These are phyloP conservation scores for Clusia tigrina DNA, from an alignment of 2,888 invertebrate species.

Conservation along the genomic window DNA sequence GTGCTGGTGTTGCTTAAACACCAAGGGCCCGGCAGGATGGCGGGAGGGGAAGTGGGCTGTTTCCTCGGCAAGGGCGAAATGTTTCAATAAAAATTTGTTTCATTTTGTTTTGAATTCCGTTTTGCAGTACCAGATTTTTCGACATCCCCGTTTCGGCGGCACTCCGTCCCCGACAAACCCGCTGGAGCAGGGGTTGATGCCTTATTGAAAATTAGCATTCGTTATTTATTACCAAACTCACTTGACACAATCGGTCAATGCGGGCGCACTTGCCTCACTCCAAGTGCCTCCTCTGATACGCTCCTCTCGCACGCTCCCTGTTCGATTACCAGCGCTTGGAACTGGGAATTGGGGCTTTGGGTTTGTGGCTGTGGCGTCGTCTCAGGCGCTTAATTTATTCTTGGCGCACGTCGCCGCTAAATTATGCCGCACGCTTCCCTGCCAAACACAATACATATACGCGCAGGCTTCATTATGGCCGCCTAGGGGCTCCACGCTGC, in stretches of 20 bases:
- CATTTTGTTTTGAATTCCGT: not conserved
- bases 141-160: not conserved
- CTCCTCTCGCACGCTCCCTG: too few relatives aligned
- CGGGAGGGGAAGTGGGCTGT: not conserved
- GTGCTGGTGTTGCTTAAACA: not conserved
- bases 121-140: not conserved
- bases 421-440: slow-evolving; percentile 26
- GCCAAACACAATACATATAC: not conserved
- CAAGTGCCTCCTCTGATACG: not conserved
- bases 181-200: not conserved
- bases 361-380: not conserved
- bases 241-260: slow-evolving; percentile 5
- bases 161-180: not conserved
- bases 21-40: too few relatives aligned
- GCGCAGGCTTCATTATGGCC: slow-evolving; percentile 33
- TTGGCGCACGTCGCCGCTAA: slow-evolving; percentile 17
- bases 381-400: slow-evolving; percentile 31
- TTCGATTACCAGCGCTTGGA: not conserved
- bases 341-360: too few relatives aligned
- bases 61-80: not conserved
- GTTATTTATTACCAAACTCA: slow-evolving; percentile 44
- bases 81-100: slow-evolving; percentile 1
- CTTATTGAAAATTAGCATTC: slow-evolving; percentile 49
- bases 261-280: not conserved
- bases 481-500: slow-evolving; percentile 29